phyloP scores from a whole-genome alignment of 2,797 vertebrate genomes.

The Muraenolepis orangiensis region DNA sequence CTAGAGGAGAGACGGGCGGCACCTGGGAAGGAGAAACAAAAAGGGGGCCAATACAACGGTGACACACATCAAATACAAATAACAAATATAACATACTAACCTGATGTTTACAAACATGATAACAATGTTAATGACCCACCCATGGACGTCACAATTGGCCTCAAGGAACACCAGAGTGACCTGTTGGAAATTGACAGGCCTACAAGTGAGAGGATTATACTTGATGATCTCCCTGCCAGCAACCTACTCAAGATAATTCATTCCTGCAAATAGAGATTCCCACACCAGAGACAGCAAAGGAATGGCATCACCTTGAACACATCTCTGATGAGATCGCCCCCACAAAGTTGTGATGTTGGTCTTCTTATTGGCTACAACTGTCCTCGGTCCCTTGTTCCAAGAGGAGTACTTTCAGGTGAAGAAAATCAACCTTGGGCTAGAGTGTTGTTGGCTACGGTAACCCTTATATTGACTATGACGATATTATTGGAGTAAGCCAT shows the following conservation, averaged over 20 bases:
- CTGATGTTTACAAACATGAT: no score
- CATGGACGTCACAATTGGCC: constrained; percentile 19
- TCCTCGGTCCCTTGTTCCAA: neutral
- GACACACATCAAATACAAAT: no score
- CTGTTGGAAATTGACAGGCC: constrained; percentile 9
- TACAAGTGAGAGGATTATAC: no score
- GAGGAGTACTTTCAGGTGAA: neutral
- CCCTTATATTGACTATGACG: neutral
- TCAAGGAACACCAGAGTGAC: constrained; percentile 27
- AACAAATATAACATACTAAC: no score
- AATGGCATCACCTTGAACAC: constrained; percentile 25
- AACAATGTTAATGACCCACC: no score
- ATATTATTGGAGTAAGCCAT: neutral
- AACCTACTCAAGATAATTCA: constrained; percentile 20
- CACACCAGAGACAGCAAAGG: constrained; percentile 7
- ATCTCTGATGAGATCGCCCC: constrained; percentile 23
- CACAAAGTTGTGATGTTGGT: constrained; percentile 11
- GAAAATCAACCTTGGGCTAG: neutral
- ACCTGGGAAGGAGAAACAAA: no score
- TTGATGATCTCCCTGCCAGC: constrained; percentile 21
- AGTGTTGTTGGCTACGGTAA: neutral
- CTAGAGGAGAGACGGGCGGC: no score
- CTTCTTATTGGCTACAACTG: neutral
- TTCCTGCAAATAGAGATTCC: constrained; percentile 28
- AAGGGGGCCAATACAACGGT: no score